Evolutionary conservation across 1,140 invertebrate genomes (phyloP).

Genomic region (Mizuhopecten yessoensis): DNA sequence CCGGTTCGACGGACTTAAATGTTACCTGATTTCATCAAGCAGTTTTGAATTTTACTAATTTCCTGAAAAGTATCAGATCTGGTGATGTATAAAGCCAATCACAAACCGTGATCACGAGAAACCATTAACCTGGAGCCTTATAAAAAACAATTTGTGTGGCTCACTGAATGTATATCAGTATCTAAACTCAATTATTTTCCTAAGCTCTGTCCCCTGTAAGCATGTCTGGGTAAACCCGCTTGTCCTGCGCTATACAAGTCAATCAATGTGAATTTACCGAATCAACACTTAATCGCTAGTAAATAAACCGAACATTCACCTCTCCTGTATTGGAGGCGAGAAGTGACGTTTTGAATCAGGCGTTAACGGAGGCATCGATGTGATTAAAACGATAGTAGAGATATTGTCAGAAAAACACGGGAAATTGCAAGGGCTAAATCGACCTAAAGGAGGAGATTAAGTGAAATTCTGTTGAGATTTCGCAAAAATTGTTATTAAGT

Average conservation of each 20-base stretch:
- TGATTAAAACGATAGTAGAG: constrained; percentile 27
- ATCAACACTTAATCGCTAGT: constrained; percentile 38
- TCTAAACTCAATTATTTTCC: background rate
- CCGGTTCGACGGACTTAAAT: background rate
- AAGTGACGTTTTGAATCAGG: constrained; percentile 7
- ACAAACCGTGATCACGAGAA: background rate
- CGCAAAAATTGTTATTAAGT: constrained; percentile 27
- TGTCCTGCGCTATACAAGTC: background rate
- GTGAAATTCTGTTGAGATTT: constrained; percentile 39
- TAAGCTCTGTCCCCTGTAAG: background rate
- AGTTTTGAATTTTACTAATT: constrained; percentile 30
- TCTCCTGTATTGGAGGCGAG: constrained; percentile 36
- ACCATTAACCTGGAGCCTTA: background rate
- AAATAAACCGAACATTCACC: constrained; percentile 34
- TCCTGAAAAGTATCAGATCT: constrained; percentile 25
- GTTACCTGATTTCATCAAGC: constrained; percentile 3
- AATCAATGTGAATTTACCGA: constrained; percentile 39
- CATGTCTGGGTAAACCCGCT: background rate
- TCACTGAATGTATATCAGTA: background rate
- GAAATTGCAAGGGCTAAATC: constrained; percentile 38
- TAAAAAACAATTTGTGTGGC: background rate
- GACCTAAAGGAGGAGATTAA: constrained; percentile 32
- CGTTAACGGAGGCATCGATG: constrained; percentile 13
- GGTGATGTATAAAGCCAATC: background rate
- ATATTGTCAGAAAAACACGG: constrained; percentile 34